Percentiles rank a stretch among this genome's conserved stretches.
Evolutionary conservation across 35 echinoderm and acorn worm species (phyloP).

Genomic region (Eucidaris tribuloides): DNA sequence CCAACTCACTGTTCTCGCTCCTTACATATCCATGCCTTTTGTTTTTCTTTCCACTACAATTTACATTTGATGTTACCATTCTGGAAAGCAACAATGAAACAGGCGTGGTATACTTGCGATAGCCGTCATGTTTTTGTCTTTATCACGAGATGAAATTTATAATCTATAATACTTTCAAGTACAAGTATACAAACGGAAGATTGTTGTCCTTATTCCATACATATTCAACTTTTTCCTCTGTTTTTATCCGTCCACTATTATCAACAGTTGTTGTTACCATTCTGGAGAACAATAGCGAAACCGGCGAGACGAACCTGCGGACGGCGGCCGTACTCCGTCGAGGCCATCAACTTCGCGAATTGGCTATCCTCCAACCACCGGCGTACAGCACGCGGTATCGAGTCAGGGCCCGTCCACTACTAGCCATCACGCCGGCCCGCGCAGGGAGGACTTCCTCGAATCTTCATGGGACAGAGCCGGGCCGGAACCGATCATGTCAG

Average conservation of each 20-base stretch:
- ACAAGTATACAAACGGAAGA: no score
- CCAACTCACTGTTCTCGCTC: no score
- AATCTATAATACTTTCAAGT: no score
- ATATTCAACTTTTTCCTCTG: no score
- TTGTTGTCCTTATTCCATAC: no score
- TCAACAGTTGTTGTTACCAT: conserved; percentile 80
- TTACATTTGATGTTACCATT: no score
- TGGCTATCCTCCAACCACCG: conserved; percentile 75
- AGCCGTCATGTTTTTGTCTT: no score
- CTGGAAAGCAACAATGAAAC: no score
- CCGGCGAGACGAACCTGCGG: conserved; percentile 58
- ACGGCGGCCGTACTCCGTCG: conserved; percentile 82
- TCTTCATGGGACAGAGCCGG: conserved; percentile 84
- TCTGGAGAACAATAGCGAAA: conserved; percentile 50
- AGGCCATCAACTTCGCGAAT: conserved; percentile 81
- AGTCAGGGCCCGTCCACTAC: conserved; percentile 85
- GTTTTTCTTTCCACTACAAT: no score
- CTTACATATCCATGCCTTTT: no score
- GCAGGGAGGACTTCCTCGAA: conserved; percentile 98
- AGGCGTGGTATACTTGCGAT: no score
- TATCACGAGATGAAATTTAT: no score
- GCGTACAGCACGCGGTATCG: conserved; percentile 82
- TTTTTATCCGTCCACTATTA: background rate
- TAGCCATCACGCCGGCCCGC: conserved; percentile 83
- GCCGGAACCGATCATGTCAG: conserved; percentile 86